Base-by-base conservation (phyloP, 1,140 invertebrate species). In the Drosophila obscura region DNA sequence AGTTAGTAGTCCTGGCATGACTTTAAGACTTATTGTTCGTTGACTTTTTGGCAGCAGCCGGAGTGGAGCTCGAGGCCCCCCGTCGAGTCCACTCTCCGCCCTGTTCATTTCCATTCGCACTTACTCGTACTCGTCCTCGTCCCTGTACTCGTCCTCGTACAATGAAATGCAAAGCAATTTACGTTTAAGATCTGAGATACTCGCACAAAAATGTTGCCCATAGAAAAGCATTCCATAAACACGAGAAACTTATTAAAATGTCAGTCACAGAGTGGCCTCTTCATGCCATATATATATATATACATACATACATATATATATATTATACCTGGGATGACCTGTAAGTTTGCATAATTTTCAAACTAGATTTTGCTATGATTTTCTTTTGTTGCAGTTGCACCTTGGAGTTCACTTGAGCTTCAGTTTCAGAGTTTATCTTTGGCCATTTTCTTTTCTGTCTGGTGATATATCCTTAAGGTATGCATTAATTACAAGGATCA, bases 401-500 rank as follows among this genome's bases (percentile, higher is more conserved):
- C 35, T 39, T 39, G 11, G 11, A 39, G 11, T 39, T 35, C 35
- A 39, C 35, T 39, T 55, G 19, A 53, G 56, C 60, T 71, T 55
- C 48, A 41, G 58, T 68, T 65, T 51, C 43, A 31, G 43, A 31
- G 48, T 49, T 71, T 71, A 46, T 46, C 61, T 44, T 35, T 71
- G 26, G 58, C 60, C 44, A 55, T 71, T 73, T 71, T 63, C 15
- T 16, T 50, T 19, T 62, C 58, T 26, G 26, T 11, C 62, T 53
- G 43, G 39, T 64, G 26, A 46, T 57, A 85, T 87, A 81, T 85
- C 73, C 82, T 87, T 72, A 75, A 85, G 81, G 82, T 87, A 81
- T 85, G 78, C 81, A 87, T 85, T 85, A 85, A 85, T 85, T 85
- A 87, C 82, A 57, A 52, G 72, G 82, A 75, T 80, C 82, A 77